Evolutionary conservation across 2,113 vertebrate species (phyloP).

Genomic region (Mugil cephalus): DNA sequence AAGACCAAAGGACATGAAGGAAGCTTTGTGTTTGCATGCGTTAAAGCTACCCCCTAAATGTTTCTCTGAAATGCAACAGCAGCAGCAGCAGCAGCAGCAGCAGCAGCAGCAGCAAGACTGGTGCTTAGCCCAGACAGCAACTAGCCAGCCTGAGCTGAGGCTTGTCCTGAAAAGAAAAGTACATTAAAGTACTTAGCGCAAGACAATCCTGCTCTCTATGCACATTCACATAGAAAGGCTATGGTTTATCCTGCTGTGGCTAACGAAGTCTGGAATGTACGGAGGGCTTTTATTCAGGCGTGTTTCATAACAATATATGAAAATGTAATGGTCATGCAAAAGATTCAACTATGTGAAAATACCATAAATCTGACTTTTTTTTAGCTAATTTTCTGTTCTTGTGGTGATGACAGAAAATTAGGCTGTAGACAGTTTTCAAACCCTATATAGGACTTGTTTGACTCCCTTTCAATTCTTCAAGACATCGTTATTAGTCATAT

Average conservation of each 20-base stretch:
- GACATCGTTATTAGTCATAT: too few relatives aligned
- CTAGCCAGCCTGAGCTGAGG: constrained; percentile 50
- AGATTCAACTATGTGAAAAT: neutral
- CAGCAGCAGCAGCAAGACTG: constrained; percentile 35
- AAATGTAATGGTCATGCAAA: neutral
- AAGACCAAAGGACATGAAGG: constrained; percentile 45
- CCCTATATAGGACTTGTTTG: too few relatives aligned
- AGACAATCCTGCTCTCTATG: constrained; percentile 56
- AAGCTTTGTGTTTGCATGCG: constrained; percentile 47
- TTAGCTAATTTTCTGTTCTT: too few relatives aligned
- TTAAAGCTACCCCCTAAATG: constrained; percentile 36
- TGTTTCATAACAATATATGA: too few relatives aligned
- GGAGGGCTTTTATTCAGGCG: constrained; percentile 7
- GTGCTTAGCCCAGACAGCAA: constrained; percentile 40
- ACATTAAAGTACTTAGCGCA: constrained; percentile 58
- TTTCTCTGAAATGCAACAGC: constrained; percentile 55
- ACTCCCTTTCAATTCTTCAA: too few relatives aligned
- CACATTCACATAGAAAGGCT: constrained; percentile 31
- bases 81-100: constrained; percentile 41
- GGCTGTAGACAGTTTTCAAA: too few relatives aligned
- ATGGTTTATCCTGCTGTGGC: constrained; percentile 40
- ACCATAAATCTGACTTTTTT: neutral
- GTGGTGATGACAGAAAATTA: too few relatives aligned
- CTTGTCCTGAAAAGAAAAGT: constrained; percentile 55
- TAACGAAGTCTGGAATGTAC: constrained; percentile 18